Evolutionary conservation across 2,888 invertebrate genomes (phyloP).

Genomic region (Tetragonisca angustula): DNA sequence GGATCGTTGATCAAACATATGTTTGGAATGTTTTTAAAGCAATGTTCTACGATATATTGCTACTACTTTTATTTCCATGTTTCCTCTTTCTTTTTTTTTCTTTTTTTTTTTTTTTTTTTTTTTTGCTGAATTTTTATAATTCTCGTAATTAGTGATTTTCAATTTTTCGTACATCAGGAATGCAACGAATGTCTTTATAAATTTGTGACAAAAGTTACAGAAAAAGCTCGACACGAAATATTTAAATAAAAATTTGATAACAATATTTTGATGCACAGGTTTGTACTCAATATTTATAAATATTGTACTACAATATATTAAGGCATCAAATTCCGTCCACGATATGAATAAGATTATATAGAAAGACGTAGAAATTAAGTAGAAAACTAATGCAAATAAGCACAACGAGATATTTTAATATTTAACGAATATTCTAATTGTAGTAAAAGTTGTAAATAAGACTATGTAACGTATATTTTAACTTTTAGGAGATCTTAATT

Average conservation of each 20-base stretch:
- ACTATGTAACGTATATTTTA: background rate
- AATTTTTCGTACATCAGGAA: background rate
- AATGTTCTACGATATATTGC: background rate
- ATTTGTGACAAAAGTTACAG: background rate
- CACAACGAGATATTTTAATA: conserved; percentile 3
- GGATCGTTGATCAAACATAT: conserved; percentile 6
- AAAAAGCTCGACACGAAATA: background rate
- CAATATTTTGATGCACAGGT: conserved; percentile 1
- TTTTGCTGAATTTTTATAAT: background rate
- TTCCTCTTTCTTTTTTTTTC: background rate
- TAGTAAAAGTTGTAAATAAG: conserved; percentile 29
- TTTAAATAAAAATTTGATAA: conserved; percentile 1
- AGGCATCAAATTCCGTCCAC: conserved; percentile 42
- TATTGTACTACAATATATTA: conserved; percentile 14
- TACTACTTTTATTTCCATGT: background rate
- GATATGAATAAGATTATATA: background rate
- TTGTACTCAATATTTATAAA: conserved; percentile 26
- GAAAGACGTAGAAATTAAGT: conserved; percentile 5
- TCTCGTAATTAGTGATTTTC: background rate
- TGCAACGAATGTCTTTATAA: background rate
- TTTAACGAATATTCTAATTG: background rate
- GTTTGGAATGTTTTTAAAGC: background rate
- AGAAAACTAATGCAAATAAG: background rate
- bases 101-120: background rate
- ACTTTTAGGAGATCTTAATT: conserved; percentile 8